Conservation (phyloP, 2,888 invertebrate genomes). For the Cerceris rybyensis region DNA sequence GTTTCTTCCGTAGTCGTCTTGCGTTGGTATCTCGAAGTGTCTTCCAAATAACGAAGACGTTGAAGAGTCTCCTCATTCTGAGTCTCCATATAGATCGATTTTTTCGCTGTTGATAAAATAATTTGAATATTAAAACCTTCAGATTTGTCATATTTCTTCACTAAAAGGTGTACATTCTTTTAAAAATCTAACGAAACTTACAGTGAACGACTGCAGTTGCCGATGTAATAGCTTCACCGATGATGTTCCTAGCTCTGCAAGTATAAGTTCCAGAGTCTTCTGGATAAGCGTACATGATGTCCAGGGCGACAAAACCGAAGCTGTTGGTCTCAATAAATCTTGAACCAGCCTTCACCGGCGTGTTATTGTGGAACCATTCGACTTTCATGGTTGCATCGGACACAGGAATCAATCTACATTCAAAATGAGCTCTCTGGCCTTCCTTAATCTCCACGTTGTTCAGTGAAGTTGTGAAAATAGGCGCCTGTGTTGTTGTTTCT, state of each 20-base stretch:
- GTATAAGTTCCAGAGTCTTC: slow-evolving; percentile 99
- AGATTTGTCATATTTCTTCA: no score
- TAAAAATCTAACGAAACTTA: slow-evolving; percentile 76
- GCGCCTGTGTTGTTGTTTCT: slow-evolving; percentile 94
- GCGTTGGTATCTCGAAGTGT: slow-evolving; percentile 88
- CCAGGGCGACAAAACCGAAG: slow-evolving; percentile 98
- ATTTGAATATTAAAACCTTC: slow-evolving; percentile 14
- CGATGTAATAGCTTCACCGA: slow-evolving; percentile 96
- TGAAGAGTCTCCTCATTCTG: slow-evolving; percentile 94
- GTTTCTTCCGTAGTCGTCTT: slow-evolving; percentile 90
- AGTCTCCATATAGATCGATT: slow-evolving; percentile 93
- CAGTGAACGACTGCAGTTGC: slow-evolving; percentile 93
- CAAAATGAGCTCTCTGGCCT: slow-evolving; percentile 97
- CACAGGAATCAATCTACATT: slow-evolving; percentile 96
- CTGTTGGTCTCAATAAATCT: slow-evolving; percentile 98
- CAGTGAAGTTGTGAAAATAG: slow-evolving; percentile 95
- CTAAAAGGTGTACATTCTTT: no score
- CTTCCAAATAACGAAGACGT: slow-evolving; percentile 92
- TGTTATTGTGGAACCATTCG: slow-evolving; percentile 97
- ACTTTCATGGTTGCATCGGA: slow-evolving; percentile 96
- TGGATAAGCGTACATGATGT: slow-evolving; percentile 96
- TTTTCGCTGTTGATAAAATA: slow-evolving; percentile 83
- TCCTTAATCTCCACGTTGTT: slow-evolving; percentile 96
- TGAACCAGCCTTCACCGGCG: slow-evolving; percentile 95
- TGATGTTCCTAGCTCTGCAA: slow-evolving; percentile 94